Evolutionary conservation across 2,888 invertebrate species (phyloP), one percentile per base, ranked within the genome.

Genomic region (Morpho achilles): DNA sequence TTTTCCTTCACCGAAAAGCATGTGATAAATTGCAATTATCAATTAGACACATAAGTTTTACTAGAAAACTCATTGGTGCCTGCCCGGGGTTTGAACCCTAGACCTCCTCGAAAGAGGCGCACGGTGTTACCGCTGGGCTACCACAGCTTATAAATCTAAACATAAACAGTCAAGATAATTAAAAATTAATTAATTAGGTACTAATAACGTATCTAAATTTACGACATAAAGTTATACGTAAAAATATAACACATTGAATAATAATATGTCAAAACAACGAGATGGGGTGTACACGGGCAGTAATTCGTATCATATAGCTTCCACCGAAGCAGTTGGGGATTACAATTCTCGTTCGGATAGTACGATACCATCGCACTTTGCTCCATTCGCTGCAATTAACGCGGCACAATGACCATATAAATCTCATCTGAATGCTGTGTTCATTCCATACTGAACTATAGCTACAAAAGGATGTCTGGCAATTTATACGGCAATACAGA

Each of bases 341-440:
- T 76, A 77, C 81, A 80, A 77, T 84, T 82, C 82, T 81, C 81
- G 79, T 80, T 80, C 77, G 74, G 78, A 76, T 79, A 71, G 77
- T 74, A 73, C 78, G 84, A 86, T 87, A 84, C 77, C 78, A 86
- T 83, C 83, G 82, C 77, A 81, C 80, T 79, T 79, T 82, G 84
- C 84, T 81, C 76, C 75, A 82, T 84, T 85, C 84, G 77, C 77
- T 83, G 85, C 85, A 90, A 88, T 89, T 88, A 89, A 87, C 85
- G 82, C 79, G 80, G 79, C 81, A 84, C 84, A 87, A 87, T 87
- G 84, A 82, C 82, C 87, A 82, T 79, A 88, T 89, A 88, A 87
- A 90, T 89, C 86, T 86, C 77, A 74, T 69, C 76, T 77, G 81
- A 85, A 83, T 81, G 76, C 77, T 79, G 75, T 72, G 79, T 76